Conservation (phyloP, 2,888 invertebrate genomes). For the Agrilus biguttatus region DNA sequence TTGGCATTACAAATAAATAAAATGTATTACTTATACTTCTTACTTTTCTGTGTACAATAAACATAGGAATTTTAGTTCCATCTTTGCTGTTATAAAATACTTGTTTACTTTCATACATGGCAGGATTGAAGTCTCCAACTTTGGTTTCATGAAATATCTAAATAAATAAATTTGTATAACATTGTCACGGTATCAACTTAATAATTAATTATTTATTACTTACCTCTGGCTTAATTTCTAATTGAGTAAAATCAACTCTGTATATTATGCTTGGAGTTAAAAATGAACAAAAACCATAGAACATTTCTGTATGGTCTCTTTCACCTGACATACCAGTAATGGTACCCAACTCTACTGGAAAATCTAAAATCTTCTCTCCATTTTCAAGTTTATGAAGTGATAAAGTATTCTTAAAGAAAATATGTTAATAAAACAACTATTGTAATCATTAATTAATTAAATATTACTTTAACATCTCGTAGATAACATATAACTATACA, state of each 20-base stretch:
- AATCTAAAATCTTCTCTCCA: constrained; percentile 57
- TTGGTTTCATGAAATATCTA: constrained; percentile 77
- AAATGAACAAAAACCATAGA: constrained; percentile 90
- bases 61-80: constrained; percentile 91
- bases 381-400: constrained; percentile 61
- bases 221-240: constrained; percentile 48
- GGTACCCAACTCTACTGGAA: constrained; percentile 77
- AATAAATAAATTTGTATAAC: too few relatives aligned
- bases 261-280: constrained; percentile 81
- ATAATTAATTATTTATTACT: constrained; percentile 10
- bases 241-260: constrained; percentile 61
- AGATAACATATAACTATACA: constrained; percentile 81
- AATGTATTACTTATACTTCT: constrained; percentile 1
- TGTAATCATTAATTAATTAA: background rate
- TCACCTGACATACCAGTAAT: constrained; percentile 74
- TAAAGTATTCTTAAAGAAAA: constrained; percentile 52
- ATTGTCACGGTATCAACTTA: constrained; percentile 1
- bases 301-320: constrained; percentile 75
- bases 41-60: constrained; percentile 72
- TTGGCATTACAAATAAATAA: too few relatives aligned
- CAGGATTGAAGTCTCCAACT: constrained; percentile 67
- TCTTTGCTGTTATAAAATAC: constrained; percentile 88
- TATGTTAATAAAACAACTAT: background rate
- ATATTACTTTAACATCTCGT: constrained; percentile 78
- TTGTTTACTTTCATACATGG: constrained; percentile 71